These are phyloP conservation scores for Phalera bucephala DNA, from an alignment of 2,888 invertebrate genomes.

Conservation along the genomic window DNA sequence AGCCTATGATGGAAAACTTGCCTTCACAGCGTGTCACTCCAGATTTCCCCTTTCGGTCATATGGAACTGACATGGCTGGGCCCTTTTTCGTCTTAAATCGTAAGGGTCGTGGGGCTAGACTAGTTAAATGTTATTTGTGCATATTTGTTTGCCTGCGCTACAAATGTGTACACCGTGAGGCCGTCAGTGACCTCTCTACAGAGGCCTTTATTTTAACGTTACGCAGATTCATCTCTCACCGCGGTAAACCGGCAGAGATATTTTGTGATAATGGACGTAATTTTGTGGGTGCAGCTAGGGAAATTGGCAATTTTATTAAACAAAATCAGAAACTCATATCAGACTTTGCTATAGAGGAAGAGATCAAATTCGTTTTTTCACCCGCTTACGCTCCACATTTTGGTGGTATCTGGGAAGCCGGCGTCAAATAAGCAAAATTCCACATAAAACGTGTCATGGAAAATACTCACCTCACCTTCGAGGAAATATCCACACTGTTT, in stretches of 20 bases:
- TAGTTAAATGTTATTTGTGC: constrained; percentile 2
- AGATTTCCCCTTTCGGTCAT: constrained; percentile 1
- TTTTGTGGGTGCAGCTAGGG: constrained; percentile 5
- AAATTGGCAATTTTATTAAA: constrained; percentile 1
- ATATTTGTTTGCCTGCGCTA: constrained; percentile 3
- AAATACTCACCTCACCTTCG: no score
- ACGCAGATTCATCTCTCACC: constrained; percentile 8
- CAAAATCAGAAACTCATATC: background rate
- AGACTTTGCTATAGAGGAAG: constrained; percentile 1
- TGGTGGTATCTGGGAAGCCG: constrained; percentile 4
- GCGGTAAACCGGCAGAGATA: constrained; percentile 5
- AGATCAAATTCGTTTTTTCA: constrained; percentile 4
- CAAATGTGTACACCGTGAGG: constrained; percentile 2
- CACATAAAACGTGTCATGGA: background rate
- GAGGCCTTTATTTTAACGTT: constrained; percentile 6
- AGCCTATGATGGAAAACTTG: constrained; percentile 4
- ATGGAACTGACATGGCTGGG: constrained; percentile 5
- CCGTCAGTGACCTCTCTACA: background rate
- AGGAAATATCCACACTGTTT: no score
- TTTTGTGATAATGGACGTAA: constrained; percentile 8
- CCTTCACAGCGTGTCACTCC: background rate
- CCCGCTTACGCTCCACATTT: constrained; percentile 10
- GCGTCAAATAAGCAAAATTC: background rate
- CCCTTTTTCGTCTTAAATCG: constrained; percentile 2
- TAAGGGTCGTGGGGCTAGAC: constrained; percentile 1